Evolutionary conservation across 1,140 invertebrate genomes (phyloP).

Genomic region (Phymorhynchus buccinoides): DNA sequence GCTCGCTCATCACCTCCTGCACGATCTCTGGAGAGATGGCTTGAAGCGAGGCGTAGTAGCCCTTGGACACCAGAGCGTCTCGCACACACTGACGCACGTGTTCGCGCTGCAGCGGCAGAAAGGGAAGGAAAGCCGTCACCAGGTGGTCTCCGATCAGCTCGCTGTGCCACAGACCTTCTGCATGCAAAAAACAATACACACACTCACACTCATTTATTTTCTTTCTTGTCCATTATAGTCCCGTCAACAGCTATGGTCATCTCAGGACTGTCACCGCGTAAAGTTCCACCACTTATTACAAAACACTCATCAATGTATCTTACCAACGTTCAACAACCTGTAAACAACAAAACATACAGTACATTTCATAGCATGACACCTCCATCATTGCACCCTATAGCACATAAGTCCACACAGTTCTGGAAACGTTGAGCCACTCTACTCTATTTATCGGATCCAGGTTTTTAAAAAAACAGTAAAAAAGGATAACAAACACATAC

Average conservation of each 20-base stretch:
- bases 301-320: too few relatives aligned
- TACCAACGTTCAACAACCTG: too few relatives aligned
- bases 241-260: too few relatives aligned
- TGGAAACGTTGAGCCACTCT: too few relatives aligned
- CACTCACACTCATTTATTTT: neutral
- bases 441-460: too few relatives aligned
- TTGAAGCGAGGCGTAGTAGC: neutral
- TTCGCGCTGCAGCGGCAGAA: slow-evolving; percentile 88
- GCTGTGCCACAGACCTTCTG: slow-evolving; percentile 58
- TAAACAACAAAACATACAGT: too few relatives aligned
- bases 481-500: too few relatives aligned
- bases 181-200: slow-evolving; percentile 18
- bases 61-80: neutral
- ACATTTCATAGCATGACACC: too few relatives aligned
- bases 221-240: neutral
- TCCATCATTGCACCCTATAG: too few relatives aligned
- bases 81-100: slow-evolving; percentile 64
- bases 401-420: too few relatives aligned
- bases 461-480: neutral
- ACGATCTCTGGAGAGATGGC: neutral
- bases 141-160: slow-evolving; percentile 86
- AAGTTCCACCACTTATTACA: too few relatives aligned
- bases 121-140: slow-evolving; percentile 94
- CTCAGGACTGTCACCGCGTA: too few relatives aligned
- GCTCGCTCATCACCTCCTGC: slow-evolving; percentile 47